These are phyloP conservation scores for Brachirus orientalis DNA, from an alignment of 2,113 vertebrate genomes.

Conservation along the genomic window DNA sequence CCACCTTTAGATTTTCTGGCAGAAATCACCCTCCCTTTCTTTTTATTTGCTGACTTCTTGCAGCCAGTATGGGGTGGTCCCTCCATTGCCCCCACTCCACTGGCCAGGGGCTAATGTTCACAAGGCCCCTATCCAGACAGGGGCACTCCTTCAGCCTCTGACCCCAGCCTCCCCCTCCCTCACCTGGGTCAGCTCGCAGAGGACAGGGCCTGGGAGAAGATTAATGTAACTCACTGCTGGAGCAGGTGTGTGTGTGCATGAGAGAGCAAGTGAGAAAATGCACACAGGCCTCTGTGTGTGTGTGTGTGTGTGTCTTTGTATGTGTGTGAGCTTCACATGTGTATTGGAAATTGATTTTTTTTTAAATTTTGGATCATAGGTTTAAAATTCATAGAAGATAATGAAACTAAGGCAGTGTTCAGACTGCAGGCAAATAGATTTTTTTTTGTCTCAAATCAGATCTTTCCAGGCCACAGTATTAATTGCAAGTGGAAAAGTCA, in stretches of 20 bases:
- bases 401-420: background rate
- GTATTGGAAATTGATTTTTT: background rate
- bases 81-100: conserved; percentile 30
- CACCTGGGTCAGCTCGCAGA: conserved; percentile 73
- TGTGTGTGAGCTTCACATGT: too few species aligned
- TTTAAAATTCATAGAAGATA: background rate
- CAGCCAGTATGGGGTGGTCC: conserved; percentile 57
- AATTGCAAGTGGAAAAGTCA: too few species aligned
- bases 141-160: conserved; percentile 65
- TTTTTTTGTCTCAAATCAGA: too few species aligned
- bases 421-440: too few species aligned
- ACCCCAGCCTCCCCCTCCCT: conserved; percentile 63
- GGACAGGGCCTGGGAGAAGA: conserved; percentile 72
- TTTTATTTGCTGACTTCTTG: conserved; percentile 45
- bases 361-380: background rate
- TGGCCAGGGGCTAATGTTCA: conserved; percentile 74
- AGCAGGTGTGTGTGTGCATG: conserved; percentile 57
- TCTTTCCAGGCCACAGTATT: too few species aligned
- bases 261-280: background rate
- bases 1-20: conserved; percentile 15
- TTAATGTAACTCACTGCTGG: conserved; percentile 69
- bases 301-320: conserved; percentile 9
- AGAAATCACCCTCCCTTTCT: conserved; percentile 25
- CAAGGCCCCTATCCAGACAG: conserved; percentile 59
- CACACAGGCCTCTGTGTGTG: conserved; percentile 5